A percentile compares a stretch with the other conserved stretches of the same genome.
Evolutionary conservation across 2,797 vertebrate genomes (phyloP).

Genomic region (Momotus momota): DNA sequence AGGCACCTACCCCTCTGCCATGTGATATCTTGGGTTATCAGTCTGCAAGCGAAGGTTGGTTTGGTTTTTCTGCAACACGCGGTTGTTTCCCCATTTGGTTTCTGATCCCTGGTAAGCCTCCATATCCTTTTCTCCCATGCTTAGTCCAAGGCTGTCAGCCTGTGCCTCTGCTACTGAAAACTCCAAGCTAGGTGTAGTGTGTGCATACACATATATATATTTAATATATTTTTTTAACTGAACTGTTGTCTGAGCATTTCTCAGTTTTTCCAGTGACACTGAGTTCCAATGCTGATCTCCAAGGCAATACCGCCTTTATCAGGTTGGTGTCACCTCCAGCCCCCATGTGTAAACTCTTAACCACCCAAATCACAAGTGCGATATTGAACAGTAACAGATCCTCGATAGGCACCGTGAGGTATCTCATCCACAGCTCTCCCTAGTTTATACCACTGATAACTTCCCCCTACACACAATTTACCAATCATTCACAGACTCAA

Average conservation of each 20-base stretch:
- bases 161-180: background rate
- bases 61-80: background rate
- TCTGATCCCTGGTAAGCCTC: background rate
- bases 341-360: too few species aligned
- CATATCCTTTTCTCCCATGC: background rate
- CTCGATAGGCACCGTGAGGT: background rate
- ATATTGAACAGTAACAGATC: background rate
- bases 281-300: background rate
- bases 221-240: background rate
- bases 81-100: background rate
- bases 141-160: background rate
- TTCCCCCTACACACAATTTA: background rate
- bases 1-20: background rate
- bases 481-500: background rate
- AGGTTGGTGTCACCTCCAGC: background rate
- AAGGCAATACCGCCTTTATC: background rate
- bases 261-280: background rate
- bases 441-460: background rate
- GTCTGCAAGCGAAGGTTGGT: background rate
- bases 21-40: rapidly evolving
- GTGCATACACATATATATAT: background rate
- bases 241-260: background rate
- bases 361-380: background rate
- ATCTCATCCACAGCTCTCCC: background rate
- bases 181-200: background rate